A percentile compares a stretch with the other conserved stretches of the same genome.
phyloP scores from a whole-genome alignment of 2,797 vertebrate genomes.

The Hippoglossus hippoglossus region DNA sequence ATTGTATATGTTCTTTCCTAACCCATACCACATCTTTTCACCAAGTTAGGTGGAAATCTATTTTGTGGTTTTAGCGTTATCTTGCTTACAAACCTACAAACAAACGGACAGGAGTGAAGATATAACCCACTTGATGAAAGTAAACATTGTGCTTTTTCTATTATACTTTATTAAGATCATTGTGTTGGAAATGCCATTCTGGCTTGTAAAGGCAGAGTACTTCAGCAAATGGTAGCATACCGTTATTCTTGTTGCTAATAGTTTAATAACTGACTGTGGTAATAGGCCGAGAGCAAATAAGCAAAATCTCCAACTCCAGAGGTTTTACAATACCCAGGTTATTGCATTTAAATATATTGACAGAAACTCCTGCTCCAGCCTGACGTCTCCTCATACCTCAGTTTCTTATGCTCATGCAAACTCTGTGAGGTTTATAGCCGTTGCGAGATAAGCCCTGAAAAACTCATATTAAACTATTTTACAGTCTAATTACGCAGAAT shows the following conservation, averaged over 20 bases:
- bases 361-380: conserved; percentile 9
- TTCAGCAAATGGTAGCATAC: not conserved
- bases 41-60: too few relatives aligned
- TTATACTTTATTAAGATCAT: too few relatives aligned
- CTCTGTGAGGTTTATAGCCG: conserved; percentile 21
- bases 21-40: too few relatives aligned
- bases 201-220: too few relatives aligned
- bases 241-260: not conserved
- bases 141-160: too few relatives aligned
- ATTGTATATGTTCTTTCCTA: too few relatives aligned
- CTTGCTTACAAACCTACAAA: too few relatives aligned
- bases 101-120: too few relatives aligned
- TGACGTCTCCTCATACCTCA: conserved; percentile 2
- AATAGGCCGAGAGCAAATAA: not conserved
- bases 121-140: too few relatives aligned
- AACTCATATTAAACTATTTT: conserved; percentile 60
- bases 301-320: not conserved
- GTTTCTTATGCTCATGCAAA: conserved; percentile 14
- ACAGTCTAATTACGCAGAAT: conserved; percentile 64
- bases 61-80: too few relatives aligned
- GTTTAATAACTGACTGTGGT: not conserved
- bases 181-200: too few relatives aligned
- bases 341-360: not conserved
- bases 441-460: conserved; percentile 19
- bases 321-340: not conserved